Base-by-base conservation (phyloP, 2,797 vertebrate species). In the Sebastes kiyomatsui region DNA sequence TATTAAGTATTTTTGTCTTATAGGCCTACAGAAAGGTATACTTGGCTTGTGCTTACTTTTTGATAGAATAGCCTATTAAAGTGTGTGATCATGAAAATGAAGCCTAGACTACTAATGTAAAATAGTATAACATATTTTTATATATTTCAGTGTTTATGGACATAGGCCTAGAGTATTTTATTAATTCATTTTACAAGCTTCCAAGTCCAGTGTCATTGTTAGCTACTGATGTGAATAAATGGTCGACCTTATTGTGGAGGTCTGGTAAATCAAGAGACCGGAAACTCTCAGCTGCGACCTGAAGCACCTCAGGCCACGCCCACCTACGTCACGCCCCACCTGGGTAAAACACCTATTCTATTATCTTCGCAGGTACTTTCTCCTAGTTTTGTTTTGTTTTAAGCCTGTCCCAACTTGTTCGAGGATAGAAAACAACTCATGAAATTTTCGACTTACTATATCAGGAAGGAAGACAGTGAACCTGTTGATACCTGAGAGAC, bases 221-320 rank as follows among this genome's bases (percentile, higher is more conserved):
- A 12, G 18, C 10, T 18, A 14, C 23, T 28, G 30, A 23, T 33
- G 49, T 18, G 30, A 7, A 2, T 64, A 14, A 4, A 28, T 13
- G 67, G 13, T 49, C 0, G 1, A 20, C 4, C 0, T 79, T 73
- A 73, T 74, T 73, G 9, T 80, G 71, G 74, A 73, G 28, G 54
- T 2, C 20, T 0, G 25, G 1, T 13, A 13, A 13, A 18, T 20
- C 3, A 4, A 5, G 2, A 18, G 2, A 25, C 42, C 66, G 42
- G 75, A 62, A 69, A 28, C n/a, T 20, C 38, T 42, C 38, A 42
- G 5, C 38, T 42, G 6, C 14, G 2, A 35, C 38, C 38, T 42
- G 38, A 3, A 38, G 13, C 38, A 0, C 38, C 38, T 42, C 38
- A 42, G 38, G 0, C 0, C 1, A 42, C 14, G 14, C 14, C 35